Percentiles rank a stretch among this genome's conserved stretches.
Conservation (phyloP, 2,888 invertebrate genomes). For the Phortica magna region DNA sequence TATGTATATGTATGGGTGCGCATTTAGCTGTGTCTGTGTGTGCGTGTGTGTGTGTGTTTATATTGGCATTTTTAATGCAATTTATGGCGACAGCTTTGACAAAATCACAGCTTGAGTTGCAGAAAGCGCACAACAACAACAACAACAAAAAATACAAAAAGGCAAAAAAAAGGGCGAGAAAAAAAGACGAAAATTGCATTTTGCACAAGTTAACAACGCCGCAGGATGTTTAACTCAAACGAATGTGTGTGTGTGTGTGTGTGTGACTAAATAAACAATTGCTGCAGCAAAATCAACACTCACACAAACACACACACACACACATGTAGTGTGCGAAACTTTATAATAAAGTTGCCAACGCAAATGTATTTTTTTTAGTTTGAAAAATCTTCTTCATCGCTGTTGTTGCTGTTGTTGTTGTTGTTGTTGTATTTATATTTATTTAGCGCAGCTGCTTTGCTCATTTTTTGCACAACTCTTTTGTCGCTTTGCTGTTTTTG, state of each 20-base stretch:
- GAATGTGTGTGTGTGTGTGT: not conserved
- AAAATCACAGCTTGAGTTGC: not conserved
- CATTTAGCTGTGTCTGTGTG: not conserved
- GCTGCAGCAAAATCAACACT: not conserved
- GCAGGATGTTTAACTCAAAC: constrained; percentile 20
- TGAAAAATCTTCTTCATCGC: not conserved
- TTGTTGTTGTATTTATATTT: constrained; percentile 12
- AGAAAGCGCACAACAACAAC: not conserved
- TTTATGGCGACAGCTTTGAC: not conserved
- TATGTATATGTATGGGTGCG: not conserved
- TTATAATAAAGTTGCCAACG: constrained; percentile 8
- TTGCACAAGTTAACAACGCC: constrained; percentile 16
- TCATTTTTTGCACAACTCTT: not conserved
- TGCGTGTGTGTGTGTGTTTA: not conserved
- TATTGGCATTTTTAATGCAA: constrained; percentile 17
- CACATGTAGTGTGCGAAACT: not conserved
- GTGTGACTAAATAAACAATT: not conserved
- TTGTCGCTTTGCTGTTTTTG: not conserved
- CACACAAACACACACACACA: not conserved
- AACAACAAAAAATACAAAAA: not conserved
- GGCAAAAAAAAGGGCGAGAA: not conserved
- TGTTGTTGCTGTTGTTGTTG: not conserved
- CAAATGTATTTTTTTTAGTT: not conserved
- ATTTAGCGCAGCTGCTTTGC: constrained; percentile 8
- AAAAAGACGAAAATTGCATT: not conserved